Conservation (phyloP, 2,113 vertebrate genomes). For the Bolborhynchus lineola region DNA sequence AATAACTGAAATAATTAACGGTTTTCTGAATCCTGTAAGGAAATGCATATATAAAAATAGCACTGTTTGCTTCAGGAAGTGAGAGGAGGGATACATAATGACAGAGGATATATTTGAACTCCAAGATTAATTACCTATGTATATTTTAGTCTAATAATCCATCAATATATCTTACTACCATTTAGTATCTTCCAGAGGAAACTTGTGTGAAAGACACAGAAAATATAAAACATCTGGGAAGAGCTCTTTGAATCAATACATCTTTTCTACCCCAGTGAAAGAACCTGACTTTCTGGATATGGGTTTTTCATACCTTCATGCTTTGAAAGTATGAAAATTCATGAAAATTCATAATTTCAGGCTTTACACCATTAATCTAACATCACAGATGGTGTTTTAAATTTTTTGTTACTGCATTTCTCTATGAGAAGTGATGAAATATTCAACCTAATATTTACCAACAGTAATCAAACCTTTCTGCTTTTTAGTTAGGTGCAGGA, state of each 20-base stretch:
- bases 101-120: not conserved
- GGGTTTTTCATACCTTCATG: not conserved
- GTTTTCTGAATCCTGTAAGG: not conserved
- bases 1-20: not conserved
- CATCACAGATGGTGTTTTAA: not conserved
- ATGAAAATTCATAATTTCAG: not conserved
- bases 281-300: not conserved
- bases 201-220: not conserved
- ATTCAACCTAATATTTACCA: not conserved
- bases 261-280: not conserved
- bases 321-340: not conserved
- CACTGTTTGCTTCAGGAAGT: not conserved
- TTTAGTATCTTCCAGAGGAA: not conserved
- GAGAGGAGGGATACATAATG: not conserved
- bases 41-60: not conserved
- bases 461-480: not conserved
- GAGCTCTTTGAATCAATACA: not conserved
- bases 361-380: not conserved
- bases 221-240: not conserved
- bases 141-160: not conserved
- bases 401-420: not conserved
- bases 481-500: not conserved
- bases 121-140: not conserved
- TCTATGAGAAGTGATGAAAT: not conserved
- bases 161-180: not conserved